A percentile compares a stretch with the other conserved stretches of the same genome.
Conservation (phyloP, 2,797 vertebrate species). For the Diceros bicornis region DNA sequence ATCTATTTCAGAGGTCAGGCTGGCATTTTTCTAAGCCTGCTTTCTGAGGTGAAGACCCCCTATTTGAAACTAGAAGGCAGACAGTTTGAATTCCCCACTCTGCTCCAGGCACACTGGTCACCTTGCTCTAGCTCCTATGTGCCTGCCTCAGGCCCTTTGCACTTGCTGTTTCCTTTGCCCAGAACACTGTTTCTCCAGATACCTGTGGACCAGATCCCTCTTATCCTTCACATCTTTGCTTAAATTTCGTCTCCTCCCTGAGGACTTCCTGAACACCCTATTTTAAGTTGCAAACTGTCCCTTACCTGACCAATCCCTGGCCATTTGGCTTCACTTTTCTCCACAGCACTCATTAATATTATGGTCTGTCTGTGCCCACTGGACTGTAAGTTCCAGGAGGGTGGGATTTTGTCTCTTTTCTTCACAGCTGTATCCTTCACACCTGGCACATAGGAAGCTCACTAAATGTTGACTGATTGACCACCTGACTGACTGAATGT, state of each 20-base stretch:
- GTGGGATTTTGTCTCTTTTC: background rate
- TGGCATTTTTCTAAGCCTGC: background rate
- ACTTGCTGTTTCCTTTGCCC: background rate
- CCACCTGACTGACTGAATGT: rapidly evolving
- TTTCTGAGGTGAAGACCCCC: background rate
- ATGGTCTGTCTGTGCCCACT: background rate
- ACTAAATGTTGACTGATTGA: rapidly evolving
- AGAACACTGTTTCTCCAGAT: background rate
- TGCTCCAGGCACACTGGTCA: background rate
- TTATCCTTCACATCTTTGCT: background rate
- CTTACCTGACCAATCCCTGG: no score
- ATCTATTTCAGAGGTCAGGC: background rate
- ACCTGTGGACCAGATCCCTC: background rate
- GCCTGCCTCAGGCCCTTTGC: constrained; percentile 27
- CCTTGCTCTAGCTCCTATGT: rapidly evolving
- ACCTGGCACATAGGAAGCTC: rapidly evolving
- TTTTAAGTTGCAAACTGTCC: background rate
- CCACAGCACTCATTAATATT: rapidly evolving
- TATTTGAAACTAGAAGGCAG: background rate
- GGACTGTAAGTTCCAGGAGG: rapidly evolving
- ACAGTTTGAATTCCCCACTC: background rate
- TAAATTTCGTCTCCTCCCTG: background rate
- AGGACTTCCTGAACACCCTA: background rate
- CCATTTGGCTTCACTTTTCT: background rate
- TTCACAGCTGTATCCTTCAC: no score